A percentile compares a stretch with the other conserved stretches of the same genome.
These are phyloP conservation scores for Eucidaris tribuloides DNA, from an alignment of 35 echinoderm and acorn worm genomes.

Conservation along the genomic window DNA sequence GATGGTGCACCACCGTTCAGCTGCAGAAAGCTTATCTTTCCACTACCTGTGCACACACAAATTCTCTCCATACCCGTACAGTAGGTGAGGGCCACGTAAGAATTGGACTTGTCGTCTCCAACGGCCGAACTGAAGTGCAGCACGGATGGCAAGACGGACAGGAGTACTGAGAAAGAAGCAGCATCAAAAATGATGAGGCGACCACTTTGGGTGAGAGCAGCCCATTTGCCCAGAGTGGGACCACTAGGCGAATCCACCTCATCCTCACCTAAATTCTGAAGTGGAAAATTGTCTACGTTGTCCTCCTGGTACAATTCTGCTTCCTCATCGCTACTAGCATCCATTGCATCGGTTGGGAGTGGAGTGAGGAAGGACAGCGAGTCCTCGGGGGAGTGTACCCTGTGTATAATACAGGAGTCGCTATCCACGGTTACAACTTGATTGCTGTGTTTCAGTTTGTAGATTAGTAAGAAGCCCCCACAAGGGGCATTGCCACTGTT, in stretches of 20 bases:
- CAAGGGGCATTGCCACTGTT: not conserved
- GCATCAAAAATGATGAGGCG: conserved; percentile 39
- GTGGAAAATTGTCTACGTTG: not conserved
- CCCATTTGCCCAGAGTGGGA: conserved; percentile 31
- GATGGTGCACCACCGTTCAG: conserved; percentile 11
- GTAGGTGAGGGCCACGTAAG: conserved; percentile 47
- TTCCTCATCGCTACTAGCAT: conserved; percentile 49
- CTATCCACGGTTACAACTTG: not conserved
- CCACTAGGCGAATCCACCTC: conserved; percentile 19
- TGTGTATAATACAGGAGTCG: conserved; percentile 42
- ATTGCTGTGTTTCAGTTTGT: not conserved
- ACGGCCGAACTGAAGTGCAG: not conserved
- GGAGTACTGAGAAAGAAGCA: conserved; percentile 22
- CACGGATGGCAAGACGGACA: conserved; percentile 15
- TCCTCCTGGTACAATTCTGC: not conserved
- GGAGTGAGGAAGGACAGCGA: conserved; percentile 24
- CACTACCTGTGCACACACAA: conserved; percentile 49
- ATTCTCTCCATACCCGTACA: conserved; percentile 78
- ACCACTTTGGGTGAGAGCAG: conserved; percentile 32
- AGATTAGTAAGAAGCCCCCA: conserved; percentile 27
- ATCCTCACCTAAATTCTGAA: conserved; percentile 3
- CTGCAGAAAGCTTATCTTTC: conserved; percentile 57
- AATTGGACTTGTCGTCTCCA: not conserved
- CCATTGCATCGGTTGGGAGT: conserved; percentile 25
- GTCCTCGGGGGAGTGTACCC: conserved; percentile 24